These are phyloP conservation scores for Rotaria sp. DNA, from an alignment of 2,888 invertebrate species.

Conservation along the genomic window DNA sequence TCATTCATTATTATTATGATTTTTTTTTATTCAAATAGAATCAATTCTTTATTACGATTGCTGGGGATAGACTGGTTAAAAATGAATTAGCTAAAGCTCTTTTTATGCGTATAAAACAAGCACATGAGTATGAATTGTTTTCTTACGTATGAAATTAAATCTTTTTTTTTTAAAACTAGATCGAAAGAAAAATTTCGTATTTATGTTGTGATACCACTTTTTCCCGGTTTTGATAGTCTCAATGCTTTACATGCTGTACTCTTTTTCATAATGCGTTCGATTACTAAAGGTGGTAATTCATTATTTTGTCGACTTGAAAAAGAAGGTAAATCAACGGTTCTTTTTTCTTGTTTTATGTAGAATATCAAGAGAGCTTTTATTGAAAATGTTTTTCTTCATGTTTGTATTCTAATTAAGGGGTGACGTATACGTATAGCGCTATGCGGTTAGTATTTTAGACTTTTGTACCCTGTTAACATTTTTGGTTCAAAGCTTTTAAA, in stretches of 20 bases:
- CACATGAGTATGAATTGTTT: background rate
- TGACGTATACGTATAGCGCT: no score
- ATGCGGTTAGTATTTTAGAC: no score
- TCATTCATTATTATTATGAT: background rate
- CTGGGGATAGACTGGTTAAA: background rate
- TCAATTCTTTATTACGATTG: slow-evolving; percentile 74
- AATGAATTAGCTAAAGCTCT: background rate
- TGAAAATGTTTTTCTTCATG: no score
- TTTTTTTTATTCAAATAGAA: slow-evolving; percentile 62
- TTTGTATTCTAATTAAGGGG: no score
- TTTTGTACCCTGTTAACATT: no score
- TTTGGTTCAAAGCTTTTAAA: no score
- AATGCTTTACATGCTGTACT: slow-evolving; percentile 80
- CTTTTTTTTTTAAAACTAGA: slow-evolving; percentile 56
- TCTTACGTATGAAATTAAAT: background rate
- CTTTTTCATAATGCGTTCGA: slow-evolving; percentile 92
- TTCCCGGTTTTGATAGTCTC: slow-evolving; percentile 93
- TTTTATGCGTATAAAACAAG: background rate
- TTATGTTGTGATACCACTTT: slow-evolving; percentile 78
- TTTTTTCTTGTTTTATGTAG: no score
- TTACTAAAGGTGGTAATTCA: slow-evolving; percentile 78
- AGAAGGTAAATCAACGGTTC: background rate
- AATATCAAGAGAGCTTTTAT: no score
- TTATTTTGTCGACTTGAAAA: slow-evolving; percentile 45
- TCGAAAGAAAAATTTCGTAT: slow-evolving; percentile 72